Evolutionary conservation across 2,113 vertebrate species (phyloP).

Genomic region (Laticauda laticaudata): DNA sequence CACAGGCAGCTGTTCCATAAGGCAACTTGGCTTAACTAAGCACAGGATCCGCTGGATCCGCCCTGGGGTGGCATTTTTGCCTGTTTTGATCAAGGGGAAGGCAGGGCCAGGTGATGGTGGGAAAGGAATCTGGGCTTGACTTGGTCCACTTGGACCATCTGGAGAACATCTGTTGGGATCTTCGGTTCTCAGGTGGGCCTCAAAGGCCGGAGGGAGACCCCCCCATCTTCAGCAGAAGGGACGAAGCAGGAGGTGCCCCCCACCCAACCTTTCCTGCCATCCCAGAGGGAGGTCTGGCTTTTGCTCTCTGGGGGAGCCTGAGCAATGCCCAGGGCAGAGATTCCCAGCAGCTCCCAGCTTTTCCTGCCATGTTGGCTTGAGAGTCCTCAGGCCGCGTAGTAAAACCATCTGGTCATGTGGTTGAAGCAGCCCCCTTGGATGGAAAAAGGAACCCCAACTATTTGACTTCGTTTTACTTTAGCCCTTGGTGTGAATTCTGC

Average conservation of each 20-base stretch:
- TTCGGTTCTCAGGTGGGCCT: background rate
- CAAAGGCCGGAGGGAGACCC: background rate
- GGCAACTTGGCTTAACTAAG: background rate
- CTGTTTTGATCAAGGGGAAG: background rate
- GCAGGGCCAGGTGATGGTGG: background rate
- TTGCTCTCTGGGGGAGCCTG: background rate
- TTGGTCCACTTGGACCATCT: background rate
- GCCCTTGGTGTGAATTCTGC: background rate
- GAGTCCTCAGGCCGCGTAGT: background rate
- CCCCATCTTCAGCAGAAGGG: background rate
- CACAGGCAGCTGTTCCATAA: background rate
- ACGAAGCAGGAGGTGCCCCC: background rate
- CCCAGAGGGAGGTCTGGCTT: background rate
- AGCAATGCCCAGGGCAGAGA: background rate
- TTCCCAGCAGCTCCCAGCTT: background rate
- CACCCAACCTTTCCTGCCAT: background rate
- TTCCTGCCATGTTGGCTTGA: background rate
- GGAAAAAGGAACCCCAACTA: background rate
- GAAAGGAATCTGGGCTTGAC: background rate
- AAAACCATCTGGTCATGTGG: background rate
- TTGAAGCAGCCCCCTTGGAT: background rate
- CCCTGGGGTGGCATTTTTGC: background rate
- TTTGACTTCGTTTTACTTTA: no score
- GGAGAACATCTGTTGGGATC: background rate
- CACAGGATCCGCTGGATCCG: rapidly evolving